Conservation (phyloP, 2,113 vertebrate species). For the Mandrillus leucophaeus region DNA sequence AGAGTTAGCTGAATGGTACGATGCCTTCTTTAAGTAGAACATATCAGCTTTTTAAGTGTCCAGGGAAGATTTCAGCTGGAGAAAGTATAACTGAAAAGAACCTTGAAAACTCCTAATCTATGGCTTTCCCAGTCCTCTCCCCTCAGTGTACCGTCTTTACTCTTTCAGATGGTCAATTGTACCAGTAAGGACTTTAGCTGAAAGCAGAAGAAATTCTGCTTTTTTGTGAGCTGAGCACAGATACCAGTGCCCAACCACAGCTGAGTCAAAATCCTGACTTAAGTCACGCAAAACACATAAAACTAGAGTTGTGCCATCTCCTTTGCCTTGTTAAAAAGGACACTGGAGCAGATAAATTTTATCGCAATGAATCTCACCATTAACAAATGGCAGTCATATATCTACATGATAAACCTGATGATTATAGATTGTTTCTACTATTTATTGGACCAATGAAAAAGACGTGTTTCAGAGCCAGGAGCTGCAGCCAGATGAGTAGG, state of each 20-base stretch:
- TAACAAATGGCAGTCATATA: constrained; percentile 58
- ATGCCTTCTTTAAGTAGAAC: not conserved
- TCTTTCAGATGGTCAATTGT: not conserved
- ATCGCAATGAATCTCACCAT: constrained; percentile 71
- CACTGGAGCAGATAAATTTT: constrained; percentile 66
- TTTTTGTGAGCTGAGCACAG: not conserved
- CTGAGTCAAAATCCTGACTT: not conserved
- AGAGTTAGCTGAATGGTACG: not conserved
- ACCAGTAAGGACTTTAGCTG: not conserved
- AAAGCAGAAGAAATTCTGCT: not conserved
- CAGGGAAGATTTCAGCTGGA: not conserved
- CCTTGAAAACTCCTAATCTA: not conserved
- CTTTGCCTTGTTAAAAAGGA: constrained; percentile 75
- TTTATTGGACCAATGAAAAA: not conserved
- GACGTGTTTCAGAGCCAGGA: not conserved
- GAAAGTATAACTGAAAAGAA: not conserved
- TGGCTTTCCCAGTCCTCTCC: not conserved
- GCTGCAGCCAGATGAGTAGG: not conserved
- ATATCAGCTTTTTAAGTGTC: not conserved
- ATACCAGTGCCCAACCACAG: not conserved
- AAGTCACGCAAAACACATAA: constrained; percentile 43
- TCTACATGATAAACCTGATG: constrained; percentile 55
- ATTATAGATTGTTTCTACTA: constrained; percentile 61
- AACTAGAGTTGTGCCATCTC: not conserved
- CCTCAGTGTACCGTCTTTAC: not conserved